Base-by-base conservation (phyloP, 2,797 vertebrate species). In the Decapterus maruadsi region DNA sequence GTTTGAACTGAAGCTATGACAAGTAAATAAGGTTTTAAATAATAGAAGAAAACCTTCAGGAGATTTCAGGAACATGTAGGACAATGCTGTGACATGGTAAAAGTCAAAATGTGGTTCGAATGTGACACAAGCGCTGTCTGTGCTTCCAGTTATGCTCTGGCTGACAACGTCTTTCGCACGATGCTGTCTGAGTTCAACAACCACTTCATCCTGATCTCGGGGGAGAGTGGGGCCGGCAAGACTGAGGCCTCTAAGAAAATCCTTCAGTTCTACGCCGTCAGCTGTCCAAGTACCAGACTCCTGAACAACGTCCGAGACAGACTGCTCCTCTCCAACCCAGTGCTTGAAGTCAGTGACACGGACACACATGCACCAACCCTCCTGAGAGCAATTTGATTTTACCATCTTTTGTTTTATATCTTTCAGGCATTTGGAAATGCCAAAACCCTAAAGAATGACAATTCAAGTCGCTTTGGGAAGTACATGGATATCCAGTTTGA, bases 401-500 rank as follows among this genome's bases (percentile, higher is more conserved):
- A 7, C 20, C 1, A 0, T 1, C 0, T 34, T 6, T 56, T 40
- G 3, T 20, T 66, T 61, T 61, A 11, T 58, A 72, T 50, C 11
- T 36, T 73, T 14, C 43, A 99, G 98, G 98, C 98, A 85, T 99
- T 99, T 72, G 98, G 98, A 88, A 99, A 99, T 1, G 98, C 97
- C 88, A 97, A 96, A 95, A 99, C 98, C 3, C 91, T 97, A 56
- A 97, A 96, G 81, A 98, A 99, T 19, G 97, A 99, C 94, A 98
- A 98, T 92, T 99, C 98, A 0, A 99, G 98, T 82, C 95, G 98
- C 46, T 98, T 98, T 90, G 97, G 98, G 73, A 99, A 99, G 87
- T 99, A 99, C 91, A 99, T 99, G 98, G 97, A 99, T 45, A 98
- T 99, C 90, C 98, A 99, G 77, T 99, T 99, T 77, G 97, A 98